phyloP scores from a whole-genome alignment of 1,140 invertebrate genomes.

The Lanistes nyassanus region DNA sequence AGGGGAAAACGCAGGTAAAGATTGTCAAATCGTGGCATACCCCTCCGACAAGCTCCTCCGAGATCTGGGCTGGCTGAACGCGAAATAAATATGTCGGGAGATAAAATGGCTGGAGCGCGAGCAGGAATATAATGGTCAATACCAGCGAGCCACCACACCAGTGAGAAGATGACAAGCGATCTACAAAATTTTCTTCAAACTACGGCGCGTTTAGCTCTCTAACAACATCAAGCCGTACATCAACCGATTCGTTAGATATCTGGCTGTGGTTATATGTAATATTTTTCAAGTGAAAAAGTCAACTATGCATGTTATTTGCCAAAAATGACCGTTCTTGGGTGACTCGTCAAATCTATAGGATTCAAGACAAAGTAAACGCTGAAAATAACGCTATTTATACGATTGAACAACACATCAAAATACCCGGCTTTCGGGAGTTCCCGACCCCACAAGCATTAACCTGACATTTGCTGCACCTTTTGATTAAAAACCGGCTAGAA shows the following conservation, averaged over 20 bases:
- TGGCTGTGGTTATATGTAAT: slow-evolving; percentile 6
- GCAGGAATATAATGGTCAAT: slow-evolving; percentile 33
- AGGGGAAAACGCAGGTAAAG: slow-evolving; percentile 14
- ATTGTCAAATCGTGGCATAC: slow-evolving; percentile 12
- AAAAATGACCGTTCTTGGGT: slow-evolving; percentile 17
- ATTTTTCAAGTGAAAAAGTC: neutral
- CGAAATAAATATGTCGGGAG: slow-evolving; percentile 32
- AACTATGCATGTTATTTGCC: neutral
- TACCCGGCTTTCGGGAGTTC: slow-evolving; percentile 23
- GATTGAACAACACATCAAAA: slow-evolving; percentile 39
- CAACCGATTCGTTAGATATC: slow-evolving; percentile 14
- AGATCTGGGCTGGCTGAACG: slow-evolving; percentile 21
- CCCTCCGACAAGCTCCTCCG: slow-evolving; percentile 22
- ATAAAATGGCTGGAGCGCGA: slow-evolving; percentile 33
- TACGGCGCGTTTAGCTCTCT: slow-evolving; percentile 17
- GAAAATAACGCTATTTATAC: slow-evolving; percentile 37
- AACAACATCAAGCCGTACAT: slow-evolving; percentile 23
- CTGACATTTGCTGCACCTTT: slow-evolving; percentile 23
- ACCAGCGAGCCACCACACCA: slow-evolving; percentile 24
- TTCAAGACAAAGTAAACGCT: slow-evolving; percentile 35
- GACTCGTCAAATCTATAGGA: slow-evolving; percentile 28
- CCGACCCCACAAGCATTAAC: slow-evolving; percentile 24
- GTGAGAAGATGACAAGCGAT: slow-evolving; percentile 32
- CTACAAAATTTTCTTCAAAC: slow-evolving; percentile 34
- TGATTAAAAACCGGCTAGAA: slow-evolving; percentile 7